Percentiles rank a stretch among this genome's conserved stretches.
Evolutionary conservation across 1,140 invertebrate species (phyloP).

Genomic region (Drosophila quadrilineata): DNA sequence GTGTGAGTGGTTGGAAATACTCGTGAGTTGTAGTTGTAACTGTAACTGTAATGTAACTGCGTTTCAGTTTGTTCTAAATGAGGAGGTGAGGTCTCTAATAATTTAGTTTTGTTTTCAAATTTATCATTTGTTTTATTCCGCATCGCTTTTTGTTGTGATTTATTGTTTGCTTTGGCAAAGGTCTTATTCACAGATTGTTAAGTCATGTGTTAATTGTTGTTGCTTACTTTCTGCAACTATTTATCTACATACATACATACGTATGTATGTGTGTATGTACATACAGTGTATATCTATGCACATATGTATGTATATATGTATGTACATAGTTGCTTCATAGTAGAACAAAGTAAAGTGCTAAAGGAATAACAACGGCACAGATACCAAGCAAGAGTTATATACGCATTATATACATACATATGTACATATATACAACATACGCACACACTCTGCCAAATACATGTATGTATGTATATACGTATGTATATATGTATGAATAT

Average conservation of each 20-base stretch:
- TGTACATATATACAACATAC: constrained; percentile 8
- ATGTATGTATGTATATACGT: constrained; percentile 12
- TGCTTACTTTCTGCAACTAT: no score
- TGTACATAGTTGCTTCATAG: constrained; percentile 34
- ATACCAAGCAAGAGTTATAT: neutral
- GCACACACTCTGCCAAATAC: constrained; percentile 5
- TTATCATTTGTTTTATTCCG: neutral
- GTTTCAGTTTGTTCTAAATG: constrained; percentile 28
- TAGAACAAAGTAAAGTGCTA: constrained; percentile 27
- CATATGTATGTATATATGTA: constrained; percentile 24
- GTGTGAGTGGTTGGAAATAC: constrained; percentile 14
- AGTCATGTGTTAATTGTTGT: constrained; percentile 5
- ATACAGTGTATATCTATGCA: constrained; percentile 4
- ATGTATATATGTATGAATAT: constrained; percentile 45
- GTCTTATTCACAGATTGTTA: neutral
- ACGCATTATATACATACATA: constrained; percentile 1
- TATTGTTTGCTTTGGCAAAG: constrained; percentile 12
- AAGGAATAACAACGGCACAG: constrained; percentile 45
- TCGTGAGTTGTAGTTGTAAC: constrained; percentile 13
- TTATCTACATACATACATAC: no score
- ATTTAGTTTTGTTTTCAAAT: constrained; percentile 3
- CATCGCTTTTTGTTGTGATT: constrained; percentile 8
- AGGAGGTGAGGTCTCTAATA: neutral
- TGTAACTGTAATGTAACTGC: constrained; percentile 30
- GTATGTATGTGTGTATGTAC: constrained; percentile 16